phyloP scores from a whole-genome alignment of 1,140 invertebrate genomes.

The Scylla paramamosain region DNA sequence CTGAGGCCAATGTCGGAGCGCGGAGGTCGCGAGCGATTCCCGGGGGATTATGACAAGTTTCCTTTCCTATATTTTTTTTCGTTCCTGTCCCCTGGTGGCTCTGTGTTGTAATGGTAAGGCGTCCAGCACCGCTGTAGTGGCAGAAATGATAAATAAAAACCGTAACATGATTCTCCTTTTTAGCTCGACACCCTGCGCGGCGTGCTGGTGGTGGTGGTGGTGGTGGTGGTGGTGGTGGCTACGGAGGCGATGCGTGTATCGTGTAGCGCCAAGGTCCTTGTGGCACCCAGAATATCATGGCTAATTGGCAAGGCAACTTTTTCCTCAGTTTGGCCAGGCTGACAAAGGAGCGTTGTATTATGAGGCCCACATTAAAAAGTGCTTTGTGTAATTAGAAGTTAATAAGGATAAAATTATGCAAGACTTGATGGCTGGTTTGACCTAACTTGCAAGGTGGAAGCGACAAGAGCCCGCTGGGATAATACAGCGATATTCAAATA shows the following conservation, averaged over 20 bases:
- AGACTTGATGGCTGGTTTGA: not conserved
- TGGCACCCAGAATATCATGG: not conserved
- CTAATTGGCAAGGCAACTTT: constrained; percentile 14
- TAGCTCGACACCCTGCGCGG: not conserved
- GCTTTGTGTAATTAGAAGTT: constrained; percentile 1
- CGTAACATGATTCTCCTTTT: not conserved
- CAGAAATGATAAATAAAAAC: not conserved
- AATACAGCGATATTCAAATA: not conserved
- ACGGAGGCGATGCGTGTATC: too few species aligned
- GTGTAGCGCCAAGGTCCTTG: not conserved
- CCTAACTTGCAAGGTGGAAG: not conserved
- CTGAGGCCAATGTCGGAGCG: not conserved
- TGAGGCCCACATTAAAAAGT: not conserved
- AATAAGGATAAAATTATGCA: constrained; percentile 15
- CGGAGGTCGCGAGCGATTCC: not conserved
- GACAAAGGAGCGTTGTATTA: constrained; percentile 2
- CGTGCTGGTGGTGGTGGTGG: too few species aligned
- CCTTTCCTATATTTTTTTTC: not conserved
- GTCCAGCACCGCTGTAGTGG: not conserved
- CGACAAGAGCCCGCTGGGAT: not conserved
- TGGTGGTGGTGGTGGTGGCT: too few species aligned
- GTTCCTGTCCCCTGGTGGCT: not conserved
- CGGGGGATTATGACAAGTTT: not conserved
- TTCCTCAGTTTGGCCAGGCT: not conserved
- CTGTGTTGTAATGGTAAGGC: not conserved